Conservation (phyloP, 53 echinoderm and acorn worm genomes). For the Pentamera pediparva region DNA sequence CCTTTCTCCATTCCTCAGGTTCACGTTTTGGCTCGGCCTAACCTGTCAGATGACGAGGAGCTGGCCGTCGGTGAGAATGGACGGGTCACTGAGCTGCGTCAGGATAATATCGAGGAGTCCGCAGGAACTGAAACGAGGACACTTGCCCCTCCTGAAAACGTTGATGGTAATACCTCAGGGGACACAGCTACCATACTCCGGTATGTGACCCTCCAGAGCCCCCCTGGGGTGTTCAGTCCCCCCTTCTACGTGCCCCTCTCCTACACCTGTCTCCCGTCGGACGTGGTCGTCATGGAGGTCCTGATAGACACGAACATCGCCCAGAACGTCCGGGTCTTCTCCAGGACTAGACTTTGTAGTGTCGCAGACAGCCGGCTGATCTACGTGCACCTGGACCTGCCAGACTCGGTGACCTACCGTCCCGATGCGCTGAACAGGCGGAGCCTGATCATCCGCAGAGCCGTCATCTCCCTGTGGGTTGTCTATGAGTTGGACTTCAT, state of each 20-base stretch:
- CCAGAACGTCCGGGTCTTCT: conserved; percentile 18
- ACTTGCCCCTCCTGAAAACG: neutral
- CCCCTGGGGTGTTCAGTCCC: neutral
- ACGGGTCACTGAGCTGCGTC: neutral
- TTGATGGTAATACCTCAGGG: neutral
- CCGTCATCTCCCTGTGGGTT: conserved; percentile 45
- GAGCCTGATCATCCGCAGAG: conserved; percentile 27
- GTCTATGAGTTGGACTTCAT: neutral
- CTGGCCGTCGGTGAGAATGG: neutral
- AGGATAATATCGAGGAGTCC: neutral
- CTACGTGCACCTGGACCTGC: conserved; percentile 39
- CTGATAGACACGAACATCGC: conserved; percentile 34
- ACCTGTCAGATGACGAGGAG: neutral
- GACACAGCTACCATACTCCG: neutral
- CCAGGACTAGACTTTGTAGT: conserved; percentile 25
- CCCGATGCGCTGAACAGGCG: conserved; percentile 40
- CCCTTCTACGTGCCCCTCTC: conserved; percentile 16
- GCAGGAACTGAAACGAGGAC: neutral
- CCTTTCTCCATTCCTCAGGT: neutral
- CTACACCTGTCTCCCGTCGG: conserved; percentile 40
- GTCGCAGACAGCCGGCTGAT: conserved; percentile 15
- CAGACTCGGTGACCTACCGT: conserved; percentile 42
- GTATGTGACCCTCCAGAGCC: conserved; percentile 3
- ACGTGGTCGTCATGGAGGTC: conserved; percentile 41
- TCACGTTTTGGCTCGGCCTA: conserved; percentile 16